Percentiles rank a stretch among this genome's conserved stretches.
phyloP scores from a whole-genome alignment of 1,140 invertebrate genomes.

The Drosophila lowei region DNA sequence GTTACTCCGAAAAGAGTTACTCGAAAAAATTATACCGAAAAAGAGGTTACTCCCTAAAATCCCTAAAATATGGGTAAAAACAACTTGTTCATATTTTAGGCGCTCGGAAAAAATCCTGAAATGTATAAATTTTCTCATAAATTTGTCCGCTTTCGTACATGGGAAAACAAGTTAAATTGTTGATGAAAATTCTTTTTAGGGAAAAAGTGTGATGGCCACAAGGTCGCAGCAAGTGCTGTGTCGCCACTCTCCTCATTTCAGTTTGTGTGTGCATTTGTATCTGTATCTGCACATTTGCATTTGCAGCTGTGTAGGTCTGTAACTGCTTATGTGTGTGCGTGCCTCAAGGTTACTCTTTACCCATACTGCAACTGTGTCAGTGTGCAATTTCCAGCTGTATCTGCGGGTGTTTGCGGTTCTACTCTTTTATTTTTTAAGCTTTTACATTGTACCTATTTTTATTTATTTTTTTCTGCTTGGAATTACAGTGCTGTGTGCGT shows the following conservation, averaged over 20 bases:
- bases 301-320: neutral
- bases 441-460: slow-evolving; percentile 21
- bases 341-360: slow-evolving; percentile 44
- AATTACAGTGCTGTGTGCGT: slow-evolving; percentile 32
- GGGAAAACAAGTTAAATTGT: too few species aligned
- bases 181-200: too few species aligned
- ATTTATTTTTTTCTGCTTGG: slow-evolving; percentile 21
- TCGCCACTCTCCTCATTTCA: slow-evolving; percentile 19
- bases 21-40: too few species aligned
- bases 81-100: too few species aligned
- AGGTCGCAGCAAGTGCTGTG: slow-evolving; percentile 17
- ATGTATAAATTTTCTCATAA: too few species aligned
- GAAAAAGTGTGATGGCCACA: slow-evolving; percentile 9
- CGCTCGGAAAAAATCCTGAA: too few species aligned
- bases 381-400: slow-evolving; percentile 20
- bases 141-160: too few species aligned
- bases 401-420: slow-evolving; percentile 24
- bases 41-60: too few species aligned
- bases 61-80: too few species aligned
- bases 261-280: slow-evolving; percentile 15
- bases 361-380: slow-evolving; percentile 40
- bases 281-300: neutral
- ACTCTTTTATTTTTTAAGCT: slow-evolving; percentile 26
- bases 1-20: too few species aligned
- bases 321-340: slow-evolving; percentile 1